Evolutionary conservation across 2,113 vertebrate genomes (phyloP).

Genomic region (Sebastes schlegelii): DNA sequence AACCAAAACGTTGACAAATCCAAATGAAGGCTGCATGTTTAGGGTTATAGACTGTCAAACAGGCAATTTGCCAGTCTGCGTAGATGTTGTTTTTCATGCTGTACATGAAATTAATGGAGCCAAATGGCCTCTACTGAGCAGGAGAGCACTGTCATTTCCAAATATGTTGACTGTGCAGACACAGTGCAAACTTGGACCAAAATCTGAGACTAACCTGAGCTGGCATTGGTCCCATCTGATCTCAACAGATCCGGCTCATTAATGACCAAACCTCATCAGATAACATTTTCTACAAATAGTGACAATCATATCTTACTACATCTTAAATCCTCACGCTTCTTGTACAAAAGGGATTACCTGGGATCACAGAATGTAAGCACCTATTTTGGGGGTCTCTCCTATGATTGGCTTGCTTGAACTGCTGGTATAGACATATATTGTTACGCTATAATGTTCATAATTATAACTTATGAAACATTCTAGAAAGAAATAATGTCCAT

Average conservation of each 20-base stretch:
- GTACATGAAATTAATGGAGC: slow-evolving; percentile 6
- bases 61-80: slow-evolving; percentile 20
- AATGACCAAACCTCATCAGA: neutral
- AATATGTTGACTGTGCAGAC: slow-evolving; percentile 14
- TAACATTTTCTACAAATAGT: slow-evolving; percentile 1
- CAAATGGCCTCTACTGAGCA: slow-evolving; percentile 14
- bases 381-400: neutral
- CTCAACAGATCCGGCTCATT: neutral
- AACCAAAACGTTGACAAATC: slow-evolving; percentile 38
- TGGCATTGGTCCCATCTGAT: neutral
- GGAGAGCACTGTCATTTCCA: neutral
- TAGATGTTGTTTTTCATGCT: slow-evolving; percentile 25
- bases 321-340: neutral
- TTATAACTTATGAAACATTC: neutral
- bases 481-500: neutral
- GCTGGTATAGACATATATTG: neutral
- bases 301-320: neutral
- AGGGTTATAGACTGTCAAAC: slow-evolving; percentile 12
- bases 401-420: neutral
- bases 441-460: neutral
- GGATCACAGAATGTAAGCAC: neutral
- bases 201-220: neutral
- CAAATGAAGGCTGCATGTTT: slow-evolving; percentile 44
- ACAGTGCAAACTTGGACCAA: neutral
- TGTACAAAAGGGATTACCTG: too few relatives aligned